Conservation (phyloP, 2,113 vertebrate genomes). For the Hiodon alosoides region DNA sequence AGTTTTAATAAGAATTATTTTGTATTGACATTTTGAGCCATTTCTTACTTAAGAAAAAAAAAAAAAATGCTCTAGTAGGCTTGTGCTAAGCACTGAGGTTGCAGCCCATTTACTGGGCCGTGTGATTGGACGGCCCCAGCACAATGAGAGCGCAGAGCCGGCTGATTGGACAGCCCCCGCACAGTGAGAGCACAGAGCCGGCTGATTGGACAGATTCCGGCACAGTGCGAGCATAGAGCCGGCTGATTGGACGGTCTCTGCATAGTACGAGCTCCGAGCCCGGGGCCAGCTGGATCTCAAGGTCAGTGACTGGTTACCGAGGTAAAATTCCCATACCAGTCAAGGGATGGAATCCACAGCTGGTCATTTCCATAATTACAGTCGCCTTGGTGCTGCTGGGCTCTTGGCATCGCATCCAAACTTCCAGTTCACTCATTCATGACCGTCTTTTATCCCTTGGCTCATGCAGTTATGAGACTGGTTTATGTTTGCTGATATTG, state of each 20-base stretch:
- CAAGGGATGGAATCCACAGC: background rate
- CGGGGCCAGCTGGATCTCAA: background rate
- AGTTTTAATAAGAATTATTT: no score
- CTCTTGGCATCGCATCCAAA: no score
- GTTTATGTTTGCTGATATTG: no score
- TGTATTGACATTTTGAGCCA: no score
- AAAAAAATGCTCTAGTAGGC: no score
- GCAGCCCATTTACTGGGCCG: background rate
- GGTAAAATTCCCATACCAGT: background rate
- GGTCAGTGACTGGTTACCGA: constrained; percentile 11
- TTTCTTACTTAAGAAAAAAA: no score
- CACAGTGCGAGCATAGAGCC: background rate
- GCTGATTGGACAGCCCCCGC: no score
- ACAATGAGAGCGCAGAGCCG: background rate
- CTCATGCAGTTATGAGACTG: no score
- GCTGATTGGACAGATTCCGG: no score
- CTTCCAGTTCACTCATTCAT: no score
- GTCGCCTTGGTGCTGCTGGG: background rate
- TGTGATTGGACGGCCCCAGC: constrained; percentile 3
- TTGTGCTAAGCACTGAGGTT: background rate
- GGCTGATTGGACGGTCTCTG: constrained; percentile 2
- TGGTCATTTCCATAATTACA: constrained; percentile 7
- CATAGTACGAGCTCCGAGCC: background rate
- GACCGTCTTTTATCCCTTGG: no score
- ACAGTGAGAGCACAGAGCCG: background rate